These are phyloP conservation scores for Globicephala melas DNA, from an alignment of 2,113 vertebrate species.

Conservation along the genomic window DNA sequence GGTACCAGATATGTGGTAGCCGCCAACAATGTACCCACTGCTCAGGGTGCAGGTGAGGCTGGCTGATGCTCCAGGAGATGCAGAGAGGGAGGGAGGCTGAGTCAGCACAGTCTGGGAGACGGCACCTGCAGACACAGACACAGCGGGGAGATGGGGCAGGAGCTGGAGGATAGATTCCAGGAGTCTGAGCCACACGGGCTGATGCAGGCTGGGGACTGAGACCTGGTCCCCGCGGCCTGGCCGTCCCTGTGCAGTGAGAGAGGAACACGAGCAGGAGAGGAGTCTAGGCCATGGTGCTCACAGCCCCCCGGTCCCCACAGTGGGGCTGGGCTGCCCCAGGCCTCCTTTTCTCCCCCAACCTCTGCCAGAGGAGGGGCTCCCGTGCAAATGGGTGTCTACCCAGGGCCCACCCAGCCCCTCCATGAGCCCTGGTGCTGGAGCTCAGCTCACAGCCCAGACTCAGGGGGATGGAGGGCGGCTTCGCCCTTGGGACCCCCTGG, in stretches of 20 bases:
- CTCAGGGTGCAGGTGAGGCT: not conserved
- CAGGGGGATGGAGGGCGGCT: rapidly evolving
- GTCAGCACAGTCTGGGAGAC: not conserved
- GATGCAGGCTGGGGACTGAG: too few relatives aligned
- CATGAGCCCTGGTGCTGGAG: not conserved
- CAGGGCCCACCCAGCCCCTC: not conserved
- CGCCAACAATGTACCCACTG: rapidly evolving
- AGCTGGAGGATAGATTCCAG: too few relatives aligned
- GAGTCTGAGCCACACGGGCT: not conserved
- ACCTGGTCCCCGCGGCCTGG: rapidly evolving
- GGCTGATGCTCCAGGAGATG: not conserved
- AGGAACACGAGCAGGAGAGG: not conserved
- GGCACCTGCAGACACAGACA: not conserved
- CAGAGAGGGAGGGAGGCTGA: not conserved
- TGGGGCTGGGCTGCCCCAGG: not conserved
- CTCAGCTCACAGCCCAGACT: not conserved
- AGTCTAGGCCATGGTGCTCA: not conserved
- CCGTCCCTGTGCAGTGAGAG: not conserved
- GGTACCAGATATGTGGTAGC: rapidly evolving
- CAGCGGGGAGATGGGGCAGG: rapidly evolving
- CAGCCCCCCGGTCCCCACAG: not conserved
- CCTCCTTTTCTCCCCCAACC: not conserved
- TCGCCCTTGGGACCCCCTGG: not conserved
- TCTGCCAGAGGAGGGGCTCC: not conserved
- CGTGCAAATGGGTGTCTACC: not conserved